phyloP scores from a whole-genome alignment of 1,140 invertebrate species.

The Drosophila novamexicana region DNA sequence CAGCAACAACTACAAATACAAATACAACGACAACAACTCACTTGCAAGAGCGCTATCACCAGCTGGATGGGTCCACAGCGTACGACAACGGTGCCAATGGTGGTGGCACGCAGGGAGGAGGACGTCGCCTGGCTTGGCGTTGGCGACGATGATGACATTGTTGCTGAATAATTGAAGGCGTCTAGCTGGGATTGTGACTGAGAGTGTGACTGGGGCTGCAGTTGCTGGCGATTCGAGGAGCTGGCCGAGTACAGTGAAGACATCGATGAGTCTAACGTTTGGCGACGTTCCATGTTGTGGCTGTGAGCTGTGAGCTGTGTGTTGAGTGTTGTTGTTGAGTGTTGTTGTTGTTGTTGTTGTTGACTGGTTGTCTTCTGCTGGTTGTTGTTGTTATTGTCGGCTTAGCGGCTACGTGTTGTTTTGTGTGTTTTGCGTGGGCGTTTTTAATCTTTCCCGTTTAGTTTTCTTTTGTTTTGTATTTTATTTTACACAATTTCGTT shows the following conservation, averaged over 20 bases:
- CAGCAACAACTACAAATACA: neutral
- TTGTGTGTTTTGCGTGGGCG: slow-evolving; percentile 70
- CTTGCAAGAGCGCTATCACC: slow-evolving; percentile 95
- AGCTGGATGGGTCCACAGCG: slow-evolving; percentile 94
- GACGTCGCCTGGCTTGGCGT: slow-evolving; percentile 66
- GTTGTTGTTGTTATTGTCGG: slow-evolving; percentile 47
- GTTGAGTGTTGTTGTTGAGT: slow-evolving; percentile 31
- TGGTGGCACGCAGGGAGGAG: slow-evolving; percentile 87
- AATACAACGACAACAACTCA: slow-evolving; percentile 86
- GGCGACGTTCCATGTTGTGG: slow-evolving; percentile 70
- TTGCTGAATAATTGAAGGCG: slow-evolving; percentile 82
- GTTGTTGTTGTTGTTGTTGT: slow-evolving; percentile 32
- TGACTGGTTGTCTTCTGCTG: slow-evolving; percentile 1
- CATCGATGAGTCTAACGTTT: slow-evolving; percentile 83
- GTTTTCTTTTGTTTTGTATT: slow-evolving; percentile 45
- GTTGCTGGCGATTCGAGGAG: slow-evolving; percentile 64
- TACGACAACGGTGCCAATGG: slow-evolving; percentile 95
- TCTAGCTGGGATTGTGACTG: slow-evolving; percentile 67
- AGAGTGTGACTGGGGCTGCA: slow-evolving; percentile 39
- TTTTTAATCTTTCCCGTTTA: slow-evolving; percentile 74
- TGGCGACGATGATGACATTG: slow-evolving; percentile 82
- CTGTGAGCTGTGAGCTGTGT: slow-evolving; percentile 25
- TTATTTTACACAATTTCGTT: slow-evolving; percentile 16
- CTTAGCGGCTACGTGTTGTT: slow-evolving; percentile 66
- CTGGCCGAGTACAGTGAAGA: slow-evolving; percentile 81